Evolutionary conservation across 2,888 invertebrate genomes (phyloP), one percentile per base, ranked within the genome.

Genomic region (Resseliella maxima): DNA sequence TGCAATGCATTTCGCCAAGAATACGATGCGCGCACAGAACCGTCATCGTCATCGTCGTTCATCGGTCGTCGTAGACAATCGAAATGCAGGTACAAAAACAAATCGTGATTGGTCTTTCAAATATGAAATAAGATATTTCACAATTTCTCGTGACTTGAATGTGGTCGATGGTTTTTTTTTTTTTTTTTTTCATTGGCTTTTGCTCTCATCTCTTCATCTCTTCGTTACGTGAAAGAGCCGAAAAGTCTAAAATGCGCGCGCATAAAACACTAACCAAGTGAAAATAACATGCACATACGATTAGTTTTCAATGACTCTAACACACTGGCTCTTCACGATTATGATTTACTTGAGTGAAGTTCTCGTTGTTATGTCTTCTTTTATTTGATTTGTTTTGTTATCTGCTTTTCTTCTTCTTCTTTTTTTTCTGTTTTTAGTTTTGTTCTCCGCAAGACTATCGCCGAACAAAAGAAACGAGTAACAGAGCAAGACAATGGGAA

Each of bases 61-160:
- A 18, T 15, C 46, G 46, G 8, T 18, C 46, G 46, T 59, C 31
- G 31, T 72, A 15, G 72, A 72, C 72, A 31, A 72, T 15, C 35
- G 31, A 72, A 59, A 72, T 72, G 72, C 35, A 2, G 15, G 35
- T 35, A 27, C 46, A 72, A 38, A 85, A 85, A 54, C 45, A 85
- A 50, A 85, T 85, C 85, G 85, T 85, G 85, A 85, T 85, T 85
- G 54, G 54, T 45, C 85, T 45, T 45, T 54, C 54, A 85, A 85
- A 85, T 85, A 85, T 54, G 50, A 85, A 85, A 54, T 54, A 85
- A 85, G 85, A 85, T 85, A 85, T 85, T 85, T 83, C 83, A 27
- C 83, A 36, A 38, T 38, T 83, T 83, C 83, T 72, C 72, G 72
- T 72, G 72, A 72, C 72, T 72, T 2, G 5, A 72, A 31, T 72